phyloP scores from a whole-genome alignment of 1,140 invertebrate species.

The Hydropsyche tenuis region DNA sequence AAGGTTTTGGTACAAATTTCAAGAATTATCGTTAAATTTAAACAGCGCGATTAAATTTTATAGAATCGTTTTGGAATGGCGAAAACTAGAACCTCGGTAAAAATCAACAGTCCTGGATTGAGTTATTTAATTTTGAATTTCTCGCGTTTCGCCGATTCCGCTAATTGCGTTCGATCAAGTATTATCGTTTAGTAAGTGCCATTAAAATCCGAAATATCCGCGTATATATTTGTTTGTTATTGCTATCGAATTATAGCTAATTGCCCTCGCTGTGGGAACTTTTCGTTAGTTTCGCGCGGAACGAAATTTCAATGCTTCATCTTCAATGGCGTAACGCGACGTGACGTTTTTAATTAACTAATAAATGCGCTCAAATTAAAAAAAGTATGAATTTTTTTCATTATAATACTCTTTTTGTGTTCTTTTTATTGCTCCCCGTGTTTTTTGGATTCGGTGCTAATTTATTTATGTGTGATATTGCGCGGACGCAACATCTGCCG shows the following conservation, averaged over 20 bases:
- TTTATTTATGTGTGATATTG: background rate
- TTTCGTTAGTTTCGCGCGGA: background rate
- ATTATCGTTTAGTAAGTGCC: too few species aligned
- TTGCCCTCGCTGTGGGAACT: slow-evolving; percentile 14
- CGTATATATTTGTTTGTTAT: background rate
- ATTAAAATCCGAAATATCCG: background rate
- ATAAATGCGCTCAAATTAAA: background rate
- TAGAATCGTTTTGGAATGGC: too few species aligned
- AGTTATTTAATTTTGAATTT: too few species aligned
- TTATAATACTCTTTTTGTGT: background rate
- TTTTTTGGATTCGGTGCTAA: slow-evolving; percentile 6
- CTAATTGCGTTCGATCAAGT: background rate
- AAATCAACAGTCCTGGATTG: too few species aligned
- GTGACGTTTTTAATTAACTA: slow-evolving; percentile 12
- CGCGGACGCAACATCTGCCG: background rate
- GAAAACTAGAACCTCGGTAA: too few species aligned
- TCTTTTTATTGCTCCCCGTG: background rate
- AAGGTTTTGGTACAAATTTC: too few species aligned
- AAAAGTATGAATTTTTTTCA: background rate
- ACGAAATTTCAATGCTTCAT: background rate
- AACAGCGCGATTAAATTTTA: too few species aligned
- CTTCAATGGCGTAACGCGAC: slow-evolving; percentile 19
- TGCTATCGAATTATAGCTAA: slow-evolving; percentile 10
- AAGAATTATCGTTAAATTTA: too few species aligned
- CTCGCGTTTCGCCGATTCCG: background rate